phyloP scores from a whole-genome alignment of 2,888 invertebrate species.

The Melipona bicolor region DNA sequence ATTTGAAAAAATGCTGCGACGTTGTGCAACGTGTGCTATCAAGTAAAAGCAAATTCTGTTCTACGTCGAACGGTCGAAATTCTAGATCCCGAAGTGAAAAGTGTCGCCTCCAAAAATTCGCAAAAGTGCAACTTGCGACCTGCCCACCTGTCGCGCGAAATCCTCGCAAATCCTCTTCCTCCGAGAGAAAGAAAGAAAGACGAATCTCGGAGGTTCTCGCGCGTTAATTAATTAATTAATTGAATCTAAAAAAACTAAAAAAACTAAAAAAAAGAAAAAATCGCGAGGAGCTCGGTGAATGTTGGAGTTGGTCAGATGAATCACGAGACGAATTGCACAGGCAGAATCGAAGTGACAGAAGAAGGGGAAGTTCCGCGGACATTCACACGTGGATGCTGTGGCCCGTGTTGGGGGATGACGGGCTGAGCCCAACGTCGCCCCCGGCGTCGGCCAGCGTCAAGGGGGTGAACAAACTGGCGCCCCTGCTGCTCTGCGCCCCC shows the following conservation, averaged over 20 bases:
- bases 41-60: too few species aligned
- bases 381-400: conserved; percentile 82
- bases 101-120: neutral
- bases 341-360: conserved; percentile 54
- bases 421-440: conserved; percentile 82
- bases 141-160: neutral
- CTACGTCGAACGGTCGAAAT: too few species aligned
- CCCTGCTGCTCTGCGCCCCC: conserved; percentile 81
- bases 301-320: conserved; percentile 13
- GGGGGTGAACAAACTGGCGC: conserved; percentile 79
- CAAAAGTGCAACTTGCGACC: neutral
- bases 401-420: conserved; percentile 83
- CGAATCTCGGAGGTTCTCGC: neutral
- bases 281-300: neutral
- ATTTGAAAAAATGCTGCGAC: too few species aligned
- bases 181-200: neutral
- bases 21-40: too few species aligned
- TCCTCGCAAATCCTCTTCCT: too few species aligned
- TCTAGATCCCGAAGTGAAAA: too few species aligned
- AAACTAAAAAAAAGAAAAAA: neutral
- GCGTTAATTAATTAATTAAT: too few species aligned
- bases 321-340: conserved; percentile 51
- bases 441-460: conserved; percentile 71
- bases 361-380: conserved; percentile 59
- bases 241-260: neutral